phyloP scores from a whole-genome alignment of 2,888 invertebrate genomes.

The Agrotis exclamationis region DNA sequence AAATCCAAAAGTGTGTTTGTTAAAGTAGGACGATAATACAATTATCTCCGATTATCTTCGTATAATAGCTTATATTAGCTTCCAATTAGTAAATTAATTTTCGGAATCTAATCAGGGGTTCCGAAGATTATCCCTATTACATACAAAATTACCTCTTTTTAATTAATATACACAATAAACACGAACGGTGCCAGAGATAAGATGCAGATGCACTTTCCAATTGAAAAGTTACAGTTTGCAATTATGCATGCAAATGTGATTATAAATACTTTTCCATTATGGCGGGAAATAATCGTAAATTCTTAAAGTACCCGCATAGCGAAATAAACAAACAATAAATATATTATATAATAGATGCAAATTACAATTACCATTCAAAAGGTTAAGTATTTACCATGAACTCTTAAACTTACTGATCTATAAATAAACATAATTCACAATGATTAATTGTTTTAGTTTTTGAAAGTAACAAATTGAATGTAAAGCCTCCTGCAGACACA shows the following conservation, averaged over 20 bases:
- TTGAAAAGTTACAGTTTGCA: slow-evolving; percentile 6
- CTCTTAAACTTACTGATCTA: slow-evolving; percentile 13
- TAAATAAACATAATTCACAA: slow-evolving; percentile 6
- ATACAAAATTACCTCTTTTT: too few relatives aligned
- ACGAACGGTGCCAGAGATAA: not conserved
- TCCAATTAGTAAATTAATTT: too few relatives aligned
- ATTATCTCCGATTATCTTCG: too few relatives aligned
- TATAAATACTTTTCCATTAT: not conserved
- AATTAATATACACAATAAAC: not conserved
- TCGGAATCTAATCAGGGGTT: too few relatives aligned
- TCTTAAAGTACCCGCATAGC: slow-evolving; percentile 30
- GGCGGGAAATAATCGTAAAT: not conserved
- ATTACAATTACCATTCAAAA: slow-evolving; percentile 18
- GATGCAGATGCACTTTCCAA: not conserved
- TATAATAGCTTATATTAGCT: too few relatives aligned
- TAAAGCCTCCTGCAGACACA: too few relatives aligned
- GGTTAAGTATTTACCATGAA: slow-evolving; percentile 38
- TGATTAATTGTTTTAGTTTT: slow-evolving; percentile 31
- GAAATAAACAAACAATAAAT: slow-evolving; percentile 37
- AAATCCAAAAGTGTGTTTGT: too few relatives aligned
- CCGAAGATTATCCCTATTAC: too few relatives aligned
- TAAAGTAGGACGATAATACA: too few relatives aligned
- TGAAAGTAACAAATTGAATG: slow-evolving; percentile 14
- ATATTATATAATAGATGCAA: slow-evolving; percentile 22
- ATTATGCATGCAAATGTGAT: slow-evolving; percentile 23